Base-by-base conservation (phyloP, 2,888 invertebrate species). In the Helleia helle region DNA sequence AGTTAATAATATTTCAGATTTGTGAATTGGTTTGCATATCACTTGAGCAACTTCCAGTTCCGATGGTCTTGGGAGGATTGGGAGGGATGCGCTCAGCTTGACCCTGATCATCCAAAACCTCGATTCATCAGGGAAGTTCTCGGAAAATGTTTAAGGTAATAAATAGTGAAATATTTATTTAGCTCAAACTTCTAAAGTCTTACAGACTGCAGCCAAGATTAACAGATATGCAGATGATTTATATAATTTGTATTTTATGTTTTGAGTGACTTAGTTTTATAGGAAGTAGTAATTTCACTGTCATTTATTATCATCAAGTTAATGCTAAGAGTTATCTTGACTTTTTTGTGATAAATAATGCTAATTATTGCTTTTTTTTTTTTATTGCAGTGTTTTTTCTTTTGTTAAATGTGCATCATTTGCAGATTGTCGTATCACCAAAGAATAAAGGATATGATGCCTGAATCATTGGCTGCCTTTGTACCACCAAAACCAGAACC, bases 41-140 rank as follows among this genome's bases (percentile, higher is more conserved):
- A 99, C 77, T 87, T 99, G 74, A 98, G 98, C 71, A 99, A 99
- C 84, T 99, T 99, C 73, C 98, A 99, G 74, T 99, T 97, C 71
- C 91, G 97, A 40, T 99, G 99, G 99, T 96, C 96, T 1, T 99
- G 99, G 99, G 95, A 96, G 52, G 96, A 96, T 63, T 96, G 96
- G 96, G 93, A 93, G 62, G 90, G 91, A 8, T 94, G 94, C 58
- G 83, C 95, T n/a, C 88, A 91, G 49, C 79, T 95, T 14, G 95
- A 96, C 64, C 70, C 88, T 1, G 95, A 97, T 59, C 94, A 96
- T 74, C 98, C 98, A 0, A 93, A 96, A 55, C 95, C 97, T 1
- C 93, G 96, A 64, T 99, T 99, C 71, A 93, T 98, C 41, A 88
- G 91, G 50, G 99, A 99, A 74, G 95, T 95, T 11, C 88, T 99